A percentile compares a stretch with the other conserved stretches of the same genome.
Evolutionary conservation across 1,140 invertebrate species (phyloP).

Genomic region (Pemphigus obesinymphae): DNA sequence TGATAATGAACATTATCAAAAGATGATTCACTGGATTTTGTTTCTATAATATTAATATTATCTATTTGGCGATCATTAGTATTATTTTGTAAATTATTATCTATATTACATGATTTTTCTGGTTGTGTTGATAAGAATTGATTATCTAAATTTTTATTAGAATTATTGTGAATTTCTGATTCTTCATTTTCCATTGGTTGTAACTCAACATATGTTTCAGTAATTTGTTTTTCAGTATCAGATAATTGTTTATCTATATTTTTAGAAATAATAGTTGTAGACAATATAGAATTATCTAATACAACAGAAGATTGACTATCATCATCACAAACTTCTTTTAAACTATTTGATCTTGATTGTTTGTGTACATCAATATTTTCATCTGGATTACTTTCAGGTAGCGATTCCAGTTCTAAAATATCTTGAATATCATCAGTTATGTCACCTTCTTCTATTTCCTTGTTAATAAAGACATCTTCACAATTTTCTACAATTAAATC

Average conservation of each 20-base stretch:
- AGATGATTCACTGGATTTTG: neutral
- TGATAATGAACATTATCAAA: neutral
- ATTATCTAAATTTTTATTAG: neutral
- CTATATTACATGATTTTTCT: neutral
- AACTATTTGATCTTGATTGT: neutral
- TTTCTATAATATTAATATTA: neutral
- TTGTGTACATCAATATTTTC: neutral
- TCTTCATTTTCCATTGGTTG: neutral
- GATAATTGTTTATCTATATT: neutral
- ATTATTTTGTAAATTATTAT: neutral
- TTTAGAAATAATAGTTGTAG: neutral
- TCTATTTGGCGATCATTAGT: neutral
- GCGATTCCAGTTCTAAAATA: slow-evolving; percentile 15
- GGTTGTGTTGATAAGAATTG: neutral
- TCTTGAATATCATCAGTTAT: neutral
- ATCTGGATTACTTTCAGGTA: slow-evolving; percentile 17
- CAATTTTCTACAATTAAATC: neutral
- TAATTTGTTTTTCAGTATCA: neutral
- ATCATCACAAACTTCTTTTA: neutral
- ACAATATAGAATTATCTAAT: neutral
- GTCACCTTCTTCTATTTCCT: neutral
- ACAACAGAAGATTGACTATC: neutral
- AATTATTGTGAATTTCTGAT: neutral
- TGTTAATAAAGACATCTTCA: neutral
- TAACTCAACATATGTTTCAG: neutral